A percentile compares a stretch with the other conserved stretches of the same genome.
These are phyloP conservation scores for Drosophila tripunctata DNA, from an alignment of 2,888 invertebrate species.

Conservation along the genomic window DNA sequence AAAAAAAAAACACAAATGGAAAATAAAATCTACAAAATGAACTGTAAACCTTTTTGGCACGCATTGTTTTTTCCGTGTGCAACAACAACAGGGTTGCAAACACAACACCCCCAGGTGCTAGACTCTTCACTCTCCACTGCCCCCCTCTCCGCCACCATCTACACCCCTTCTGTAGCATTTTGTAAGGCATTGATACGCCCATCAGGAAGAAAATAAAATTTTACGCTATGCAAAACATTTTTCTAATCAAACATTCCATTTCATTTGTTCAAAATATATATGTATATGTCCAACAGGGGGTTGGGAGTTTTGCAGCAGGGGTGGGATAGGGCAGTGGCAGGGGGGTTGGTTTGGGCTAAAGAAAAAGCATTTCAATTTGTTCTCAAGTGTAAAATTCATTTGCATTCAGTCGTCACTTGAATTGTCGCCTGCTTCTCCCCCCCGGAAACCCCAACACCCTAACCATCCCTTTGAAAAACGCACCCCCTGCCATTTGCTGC, in stretches of 20 bases:
- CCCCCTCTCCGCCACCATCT: no score
- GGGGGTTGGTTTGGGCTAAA: background rate
- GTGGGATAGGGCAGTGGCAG: background rate
- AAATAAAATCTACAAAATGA: slow-evolving; percentile 68
- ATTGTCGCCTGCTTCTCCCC: slow-evolving; percentile 31
- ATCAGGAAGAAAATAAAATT: slow-evolving; percentile 62
- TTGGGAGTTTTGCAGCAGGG: background rate
- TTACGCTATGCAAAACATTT: slow-evolving; percentile 77
- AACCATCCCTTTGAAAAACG: background rate
- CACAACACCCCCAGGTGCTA: slow-evolving; percentile 42
- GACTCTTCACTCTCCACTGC: background rate
- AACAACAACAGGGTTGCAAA: slow-evolving; percentile 56
- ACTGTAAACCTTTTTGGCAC: slow-evolving; percentile 75
- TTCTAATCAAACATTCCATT: slow-evolving; percentile 80
- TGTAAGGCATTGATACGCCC: slow-evolving; percentile 51
- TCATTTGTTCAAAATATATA: slow-evolving; percentile 63
- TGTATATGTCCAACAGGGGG: slow-evolving; percentile 23
- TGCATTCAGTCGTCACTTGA: slow-evolving; percentile 58
- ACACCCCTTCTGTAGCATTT: no score
- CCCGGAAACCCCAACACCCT: background rate
- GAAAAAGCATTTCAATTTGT: slow-evolving; percentile 41
- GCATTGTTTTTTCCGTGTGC: slow-evolving; percentile 53
- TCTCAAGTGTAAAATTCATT: slow-evolving; percentile 80
- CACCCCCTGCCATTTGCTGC: background rate
- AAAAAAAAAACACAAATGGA: slow-evolving; percentile 12